Conservation (phyloP, 2,113 vertebrate species). For the Aramus guarauna region DNA sequence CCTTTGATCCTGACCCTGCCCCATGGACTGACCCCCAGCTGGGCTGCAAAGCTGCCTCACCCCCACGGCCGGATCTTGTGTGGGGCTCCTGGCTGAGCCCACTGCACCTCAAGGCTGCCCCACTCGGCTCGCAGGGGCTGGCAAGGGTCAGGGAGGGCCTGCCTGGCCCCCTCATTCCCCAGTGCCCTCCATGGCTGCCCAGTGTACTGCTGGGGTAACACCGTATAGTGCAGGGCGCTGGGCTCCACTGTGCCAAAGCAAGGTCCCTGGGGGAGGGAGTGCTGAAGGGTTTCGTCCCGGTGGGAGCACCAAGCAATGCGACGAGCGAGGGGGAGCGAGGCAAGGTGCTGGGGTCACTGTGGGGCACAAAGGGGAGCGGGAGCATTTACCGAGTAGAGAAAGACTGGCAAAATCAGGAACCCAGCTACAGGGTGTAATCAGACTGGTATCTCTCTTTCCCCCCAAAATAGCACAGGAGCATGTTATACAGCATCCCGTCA, state of each 20-base stretch:
- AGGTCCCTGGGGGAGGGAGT: neutral
- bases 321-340: fast-evolving
- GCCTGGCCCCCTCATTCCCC: neutral
- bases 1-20: neutral
- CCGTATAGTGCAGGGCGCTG: fast-evolving
- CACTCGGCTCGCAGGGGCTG: neutral
- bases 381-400: neutral
- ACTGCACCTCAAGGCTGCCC: neutral
- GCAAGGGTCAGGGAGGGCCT: neutral
- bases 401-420: neutral
- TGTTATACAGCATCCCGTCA: neutral
- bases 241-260: neutral
- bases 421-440: neutral
- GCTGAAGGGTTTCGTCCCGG: neutral
- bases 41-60: neutral
- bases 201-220: neutral
- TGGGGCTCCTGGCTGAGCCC: neutral
- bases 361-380: neutral
- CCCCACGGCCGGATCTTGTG: fast-evolving
- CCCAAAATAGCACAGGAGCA: neutral
- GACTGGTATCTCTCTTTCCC: neutral
- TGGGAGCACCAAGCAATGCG: neutral
- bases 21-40: neutral
- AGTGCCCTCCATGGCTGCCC: neutral
- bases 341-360: neutral